Base-by-base conservation (phyloP, 1,140 invertebrate genomes). In the Rhynchophorus ferrugineus region DNA sequence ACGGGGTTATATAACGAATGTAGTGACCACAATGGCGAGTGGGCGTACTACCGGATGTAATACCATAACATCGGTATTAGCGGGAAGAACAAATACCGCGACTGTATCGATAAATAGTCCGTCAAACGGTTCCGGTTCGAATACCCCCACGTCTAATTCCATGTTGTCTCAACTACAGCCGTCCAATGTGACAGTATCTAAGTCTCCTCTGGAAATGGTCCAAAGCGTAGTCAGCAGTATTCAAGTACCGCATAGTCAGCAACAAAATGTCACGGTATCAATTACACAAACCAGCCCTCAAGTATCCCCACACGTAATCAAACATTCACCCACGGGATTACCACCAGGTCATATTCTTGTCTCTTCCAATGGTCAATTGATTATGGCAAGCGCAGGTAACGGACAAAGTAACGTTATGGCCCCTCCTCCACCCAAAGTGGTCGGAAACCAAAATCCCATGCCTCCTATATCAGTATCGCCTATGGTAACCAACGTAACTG, bases 221-320 rank as follows among this genome's bases (percentile, higher is more conserved):
- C 84, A 87, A 64, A 87, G 81, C 67, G 83, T 87, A 13, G 84
- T 87, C 16, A 85, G 84, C 55, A 85, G 80, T 65, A 80, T 85
- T 58, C 83, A 85, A 67, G 73, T 82, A 46, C 78, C 79, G 49
- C 73, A 76, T 50, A 67, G 62, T 19, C 63, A 65, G 35, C 61
- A 62, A 11, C 51, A 55, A 11, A 59, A 55, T 38, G 43, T 58
- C 6, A 49, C 52, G 5, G 22, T 50, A 22, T 38, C 44, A 39
- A 38, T 54, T 39, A 24, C 59, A 35, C 59, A 65, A 34, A 48
- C 54, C 36, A 54, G 57, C 58, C 53, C 64, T 22, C 60, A 67
- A 62, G 56, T 65, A 33, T 66, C 66, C 39, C 61, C 63, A 14
- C 61, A 66, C 44, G 60, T 62, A 11, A 39, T 75, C 8, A 75